A percentile compares a stretch with the other conserved stretches of the same genome.
Evolutionary conservation across 2,797 vertebrate genomes (phyloP).

Genomic region (Danionella dracula): DNA sequence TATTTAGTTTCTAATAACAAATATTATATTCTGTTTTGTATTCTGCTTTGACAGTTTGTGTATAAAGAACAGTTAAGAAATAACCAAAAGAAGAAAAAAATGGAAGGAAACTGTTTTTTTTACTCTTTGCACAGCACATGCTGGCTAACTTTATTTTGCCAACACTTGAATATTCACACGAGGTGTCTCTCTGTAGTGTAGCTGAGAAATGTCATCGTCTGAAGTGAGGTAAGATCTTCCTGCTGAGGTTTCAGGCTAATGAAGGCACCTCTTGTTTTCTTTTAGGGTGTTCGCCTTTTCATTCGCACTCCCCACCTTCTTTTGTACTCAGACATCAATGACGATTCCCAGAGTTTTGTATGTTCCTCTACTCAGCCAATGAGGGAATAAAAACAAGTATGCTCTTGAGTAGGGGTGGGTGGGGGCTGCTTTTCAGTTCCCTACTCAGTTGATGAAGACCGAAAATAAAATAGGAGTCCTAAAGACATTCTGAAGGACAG

Average conservation of each 20-base stretch:
- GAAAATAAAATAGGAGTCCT: not conserved
- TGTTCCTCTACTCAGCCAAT: not conserved
- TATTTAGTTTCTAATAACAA: no score
- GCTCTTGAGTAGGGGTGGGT: not conserved
- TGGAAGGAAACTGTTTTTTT: no score
- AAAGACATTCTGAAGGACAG: not conserved
- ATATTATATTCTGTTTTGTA: no score
- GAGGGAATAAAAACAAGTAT: conserved; percentile 27
- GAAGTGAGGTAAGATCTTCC: not conserved
- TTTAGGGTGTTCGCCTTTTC: not conserved
- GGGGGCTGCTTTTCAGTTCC: conserved; percentile 12
- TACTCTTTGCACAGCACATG: no score
- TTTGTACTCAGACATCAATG: conserved; percentile 6
- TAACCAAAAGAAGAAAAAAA: no score
- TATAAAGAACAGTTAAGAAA: no score
- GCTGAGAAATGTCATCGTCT: not conserved
- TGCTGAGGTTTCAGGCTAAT: not conserved
- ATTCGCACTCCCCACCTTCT: not conserved
- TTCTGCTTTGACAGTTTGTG: no score
- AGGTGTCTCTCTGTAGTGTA: not conserved
- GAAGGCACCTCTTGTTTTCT: conserved; percentile 24
- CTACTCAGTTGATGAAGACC: not conserved
- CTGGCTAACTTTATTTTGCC: no score
- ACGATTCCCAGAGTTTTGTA: not conserved
- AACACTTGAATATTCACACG: not conserved